phyloP scores from a whole-genome alignment of 2,113 vertebrate species.

The Octodon degus region DNA sequence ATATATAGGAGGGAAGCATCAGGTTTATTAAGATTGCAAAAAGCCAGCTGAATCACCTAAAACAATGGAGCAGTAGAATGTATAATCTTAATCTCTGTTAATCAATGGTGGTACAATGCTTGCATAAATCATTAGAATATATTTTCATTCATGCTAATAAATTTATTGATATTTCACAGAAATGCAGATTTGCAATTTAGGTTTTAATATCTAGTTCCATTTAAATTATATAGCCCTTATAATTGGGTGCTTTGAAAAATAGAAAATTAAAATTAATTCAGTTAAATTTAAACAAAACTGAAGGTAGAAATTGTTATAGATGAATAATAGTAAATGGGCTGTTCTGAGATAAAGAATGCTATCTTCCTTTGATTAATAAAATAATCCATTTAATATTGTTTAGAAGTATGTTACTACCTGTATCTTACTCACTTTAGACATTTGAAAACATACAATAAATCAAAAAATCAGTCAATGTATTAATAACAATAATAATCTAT shows the following conservation, averaged over 20 bases:
- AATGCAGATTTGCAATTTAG: not conserved
- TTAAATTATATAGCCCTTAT: not conserved
- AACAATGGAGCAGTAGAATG: not conserved
- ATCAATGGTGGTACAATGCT: not conserved
- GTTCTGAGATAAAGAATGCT: not conserved
- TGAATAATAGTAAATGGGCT: not conserved
- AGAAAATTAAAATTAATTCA: not conserved
- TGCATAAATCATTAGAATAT: not conserved
- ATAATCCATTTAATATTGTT: not conserved
- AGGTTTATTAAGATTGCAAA: conserved; percentile 19
- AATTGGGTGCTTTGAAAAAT: not conserved
- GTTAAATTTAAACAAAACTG: not conserved
- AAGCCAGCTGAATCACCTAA: not conserved
- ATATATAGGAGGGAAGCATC: not conserved
- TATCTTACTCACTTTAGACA: not conserved
- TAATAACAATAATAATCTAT: not conserved
- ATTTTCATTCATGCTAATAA: not conserved
- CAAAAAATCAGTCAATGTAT: not conserved
- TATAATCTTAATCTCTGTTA: not conserved
- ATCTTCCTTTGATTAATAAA: not conserved
- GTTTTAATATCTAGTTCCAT: not conserved
- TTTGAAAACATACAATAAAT: not conserved
- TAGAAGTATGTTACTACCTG: not conserved
- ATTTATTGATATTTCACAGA: not conserved
- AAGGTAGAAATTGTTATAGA: not conserved